Evolutionary conservation across 2,888 invertebrate species (phyloP).

Genomic region (Apodemia mormo): DNA sequence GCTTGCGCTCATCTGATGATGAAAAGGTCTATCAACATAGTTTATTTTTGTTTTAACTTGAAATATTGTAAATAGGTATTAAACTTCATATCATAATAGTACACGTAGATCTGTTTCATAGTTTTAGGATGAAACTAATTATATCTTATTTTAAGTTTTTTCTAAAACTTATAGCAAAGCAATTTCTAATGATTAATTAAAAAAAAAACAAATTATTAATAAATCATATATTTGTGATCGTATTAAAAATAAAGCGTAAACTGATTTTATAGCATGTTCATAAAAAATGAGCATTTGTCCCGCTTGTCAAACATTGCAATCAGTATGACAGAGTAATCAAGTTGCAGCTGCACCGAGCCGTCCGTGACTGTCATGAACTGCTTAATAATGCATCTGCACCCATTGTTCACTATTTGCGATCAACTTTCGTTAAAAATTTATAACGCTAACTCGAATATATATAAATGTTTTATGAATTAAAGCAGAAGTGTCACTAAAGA

Average conservation of each 20-base stretch:
- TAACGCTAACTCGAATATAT: not conserved
- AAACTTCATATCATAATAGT: no score
- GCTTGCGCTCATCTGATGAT: no score
- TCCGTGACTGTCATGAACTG: constrained; percentile 50
- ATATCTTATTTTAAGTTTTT: no score
- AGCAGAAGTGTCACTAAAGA: not conserved
- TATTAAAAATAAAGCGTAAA: not conserved
- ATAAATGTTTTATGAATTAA: not conserved
- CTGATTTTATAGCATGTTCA: constrained; percentile 37
- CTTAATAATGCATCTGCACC: constrained; percentile 73
- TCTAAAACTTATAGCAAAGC: no score
- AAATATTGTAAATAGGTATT: no score
- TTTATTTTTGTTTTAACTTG: no score
- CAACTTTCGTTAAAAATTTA: constrained; percentile 19
- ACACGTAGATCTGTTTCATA: no score
- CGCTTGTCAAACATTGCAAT: constrained; percentile 53
- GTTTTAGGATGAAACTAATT: no score
- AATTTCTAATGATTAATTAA: no score
- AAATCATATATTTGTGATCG: not conserved
- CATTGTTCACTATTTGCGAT: constrained; percentile 49
- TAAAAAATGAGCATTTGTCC: constrained; percentile 64
- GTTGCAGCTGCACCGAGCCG: constrained; percentile 62
- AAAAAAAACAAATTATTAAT: no score
- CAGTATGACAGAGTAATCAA: constrained; percentile 55
- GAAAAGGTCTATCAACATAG: no score